phyloP scores from a whole-genome alignment of 2,797 vertebrate species.

The Cirrhinus mrigala region DNA sequence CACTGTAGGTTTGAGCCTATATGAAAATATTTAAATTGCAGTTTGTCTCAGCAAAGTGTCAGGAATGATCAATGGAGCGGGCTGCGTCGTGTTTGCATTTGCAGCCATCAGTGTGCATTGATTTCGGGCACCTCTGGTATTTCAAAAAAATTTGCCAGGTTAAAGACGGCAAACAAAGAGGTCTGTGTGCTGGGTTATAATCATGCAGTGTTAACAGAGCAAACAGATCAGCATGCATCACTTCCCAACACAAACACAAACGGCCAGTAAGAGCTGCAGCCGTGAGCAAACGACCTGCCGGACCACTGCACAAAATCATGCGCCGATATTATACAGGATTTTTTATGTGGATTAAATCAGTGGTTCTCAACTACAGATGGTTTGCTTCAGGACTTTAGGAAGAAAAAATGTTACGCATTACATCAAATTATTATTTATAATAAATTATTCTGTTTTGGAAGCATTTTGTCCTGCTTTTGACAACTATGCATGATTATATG shows the following conservation, averaged over 20 bases:
- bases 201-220: constrained; percentile 8
- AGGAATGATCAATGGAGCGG: neutral
- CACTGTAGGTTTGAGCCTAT: neutral
- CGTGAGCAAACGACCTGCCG: neutral
- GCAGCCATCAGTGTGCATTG: constrained; percentile 24
- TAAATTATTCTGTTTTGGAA: neutral
- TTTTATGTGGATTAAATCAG: neutral
- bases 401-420: neutral
- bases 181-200: constrained; percentile 23
- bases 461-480: neutral
- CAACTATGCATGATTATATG: neutral
- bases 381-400: neutral
- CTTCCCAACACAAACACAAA: neutral
- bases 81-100: constrained; percentile 13
- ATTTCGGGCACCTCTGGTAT: constrained; percentile 41
- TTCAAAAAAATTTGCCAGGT: constrained; percentile 26
- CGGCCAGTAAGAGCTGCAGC: neutral
- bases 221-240: constrained; percentile 32
- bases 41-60: constrained; percentile 6
- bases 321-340: neutral
- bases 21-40: constrained; percentile 2
- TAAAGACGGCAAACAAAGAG: constrained; percentile 41
- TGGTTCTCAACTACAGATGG: neutral
- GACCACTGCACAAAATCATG: neutral
- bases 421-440: neutral